Conservation (phyloP, 2,113 vertebrate species). For the Zosterops lateralis region DNA sequence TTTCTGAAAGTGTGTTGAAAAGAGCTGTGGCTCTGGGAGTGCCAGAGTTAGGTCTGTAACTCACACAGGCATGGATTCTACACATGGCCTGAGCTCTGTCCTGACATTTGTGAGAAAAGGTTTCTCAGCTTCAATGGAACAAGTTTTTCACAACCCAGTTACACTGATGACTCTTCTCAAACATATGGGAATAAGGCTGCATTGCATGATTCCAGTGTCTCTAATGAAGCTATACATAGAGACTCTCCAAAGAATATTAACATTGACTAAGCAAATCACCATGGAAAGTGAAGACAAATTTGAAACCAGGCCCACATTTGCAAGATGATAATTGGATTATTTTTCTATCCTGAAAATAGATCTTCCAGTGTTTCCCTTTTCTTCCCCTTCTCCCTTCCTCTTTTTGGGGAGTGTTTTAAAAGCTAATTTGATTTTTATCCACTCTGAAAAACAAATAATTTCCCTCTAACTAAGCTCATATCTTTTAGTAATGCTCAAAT, state of each 20-base stretch:
- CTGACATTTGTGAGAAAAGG: background rate
- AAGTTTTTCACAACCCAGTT: background rate
- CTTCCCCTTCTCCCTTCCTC: background rate
- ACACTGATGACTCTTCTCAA: background rate
- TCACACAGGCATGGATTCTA: background rate
- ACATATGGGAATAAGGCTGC: background rate
- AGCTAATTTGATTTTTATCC: background rate
- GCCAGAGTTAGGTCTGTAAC: background rate
- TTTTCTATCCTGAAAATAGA: background rate
- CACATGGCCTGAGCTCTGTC: background rate
- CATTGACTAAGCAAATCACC: background rate
- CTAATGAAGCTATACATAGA: background rate
- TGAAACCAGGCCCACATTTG: background rate
- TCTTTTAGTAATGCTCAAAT: background rate
- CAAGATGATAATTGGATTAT: background rate
- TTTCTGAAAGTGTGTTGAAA: background rate
- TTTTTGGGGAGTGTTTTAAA: background rate
- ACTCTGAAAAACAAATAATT: background rate
- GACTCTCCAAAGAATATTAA: background rate
- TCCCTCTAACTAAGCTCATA: background rate
- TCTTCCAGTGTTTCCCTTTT: background rate
- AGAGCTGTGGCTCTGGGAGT: background rate
- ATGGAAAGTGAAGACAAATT: background rate
- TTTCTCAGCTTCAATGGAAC: background rate
- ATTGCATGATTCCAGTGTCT: background rate